Conservation (phyloP, 2,888 invertebrate species). For the Aleiodes testaceus region DNA sequence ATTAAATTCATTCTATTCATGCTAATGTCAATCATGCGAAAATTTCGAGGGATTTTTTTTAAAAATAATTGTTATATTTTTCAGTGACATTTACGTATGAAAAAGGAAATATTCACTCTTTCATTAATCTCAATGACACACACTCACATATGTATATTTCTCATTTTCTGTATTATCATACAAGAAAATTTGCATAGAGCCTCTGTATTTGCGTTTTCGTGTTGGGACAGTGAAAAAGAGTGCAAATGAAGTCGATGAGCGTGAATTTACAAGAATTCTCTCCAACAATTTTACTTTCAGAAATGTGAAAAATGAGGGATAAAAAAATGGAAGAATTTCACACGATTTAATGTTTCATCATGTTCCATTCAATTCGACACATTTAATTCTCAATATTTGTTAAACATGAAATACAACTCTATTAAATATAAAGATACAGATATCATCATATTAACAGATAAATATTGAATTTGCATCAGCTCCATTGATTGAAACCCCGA, state of each 20-base stretch:
- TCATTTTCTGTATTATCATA: no score
- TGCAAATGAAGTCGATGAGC: background rate
- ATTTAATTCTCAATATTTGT: slow-evolving; percentile 1
- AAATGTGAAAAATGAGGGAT: background rate
- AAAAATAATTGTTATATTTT: no score
- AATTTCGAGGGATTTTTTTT: no score
- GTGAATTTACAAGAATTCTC: slow-evolving; percentile 6
- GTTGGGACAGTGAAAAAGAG: background rate
- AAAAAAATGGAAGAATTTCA: background rate
- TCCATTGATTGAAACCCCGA: no score
- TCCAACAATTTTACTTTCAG: background rate
- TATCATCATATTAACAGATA: no score
- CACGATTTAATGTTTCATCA: background rate
- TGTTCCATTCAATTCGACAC: background rate
- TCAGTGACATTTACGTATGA: no score
- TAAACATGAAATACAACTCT: background rate
- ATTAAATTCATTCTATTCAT: no score
- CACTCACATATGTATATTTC: no score
- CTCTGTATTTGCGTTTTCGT: background rate
- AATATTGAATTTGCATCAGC: no score
- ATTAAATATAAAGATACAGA: background rate
- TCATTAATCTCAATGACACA: no score
- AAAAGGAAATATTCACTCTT: no score
- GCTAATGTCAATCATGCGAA: no score
- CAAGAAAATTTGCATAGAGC: background rate